Evolutionary conservation across 2,797 vertebrate species (phyloP), one percentile per base, ranked within the genome.

Genomic region (Otolemur crassicaudatus): DNA sequence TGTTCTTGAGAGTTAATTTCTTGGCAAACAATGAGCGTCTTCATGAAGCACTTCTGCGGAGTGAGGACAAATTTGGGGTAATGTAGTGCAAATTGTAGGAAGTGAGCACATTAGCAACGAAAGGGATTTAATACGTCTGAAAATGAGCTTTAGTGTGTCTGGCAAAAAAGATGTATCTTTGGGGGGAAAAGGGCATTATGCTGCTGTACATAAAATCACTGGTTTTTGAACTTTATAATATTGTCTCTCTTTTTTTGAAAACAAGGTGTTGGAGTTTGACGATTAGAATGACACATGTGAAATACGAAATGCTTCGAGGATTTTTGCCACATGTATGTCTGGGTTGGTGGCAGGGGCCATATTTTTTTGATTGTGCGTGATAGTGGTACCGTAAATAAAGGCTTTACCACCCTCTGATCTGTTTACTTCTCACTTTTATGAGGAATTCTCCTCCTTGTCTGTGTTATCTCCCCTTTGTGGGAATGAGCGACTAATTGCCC

Each of bases 1-100:
- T 86, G 60, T 95, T 96, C 95, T 87, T 73, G 86, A 96, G 95
- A 96, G 83, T 94, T 97, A 96, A 96, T 97, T 97, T 97, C 93
- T 97, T 97, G 96, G 97, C 94, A 96, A 95, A 97, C 96, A 96
- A 92, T 92, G 82, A 89, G 87, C 77, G 73, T 96, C 82, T 95
- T 95, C 90, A 76, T 40, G 83, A 96, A 95, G 91, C 83, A 81
- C 86, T 97, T 97, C 25, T 65, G 61, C 29, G 61, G 91, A 90
- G 58, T 93, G 95, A 97, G 81, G 96, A 95, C 92, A 96, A 90
- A 96, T 94, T 96, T 97, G 91, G 90, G 83, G 84, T 93, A 95
- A 96, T 97, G 83, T 77, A 77, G 65, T 94, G 88, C 82, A 95
- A 92, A 95, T 94, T 87, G 56, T 95, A 96, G 91, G 67, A 92